These are phyloP conservation scores for Pangasianodon gigas DNA, from an alignment of 2,113 vertebrate genomes.

Conservation along the genomic window DNA sequence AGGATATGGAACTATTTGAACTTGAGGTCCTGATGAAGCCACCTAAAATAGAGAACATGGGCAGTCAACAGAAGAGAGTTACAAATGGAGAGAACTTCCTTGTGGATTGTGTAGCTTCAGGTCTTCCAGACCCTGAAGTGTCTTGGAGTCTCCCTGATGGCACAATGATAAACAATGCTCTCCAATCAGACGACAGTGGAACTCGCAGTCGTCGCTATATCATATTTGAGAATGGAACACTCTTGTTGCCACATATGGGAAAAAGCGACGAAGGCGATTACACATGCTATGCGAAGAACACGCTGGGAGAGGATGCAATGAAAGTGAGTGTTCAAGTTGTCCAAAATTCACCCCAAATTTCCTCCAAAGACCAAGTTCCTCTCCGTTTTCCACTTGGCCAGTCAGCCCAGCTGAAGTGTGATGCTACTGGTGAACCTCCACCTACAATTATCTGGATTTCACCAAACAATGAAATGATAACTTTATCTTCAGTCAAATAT, in stretches of 20 bases:
- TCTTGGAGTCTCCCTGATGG: conserved; percentile 80
- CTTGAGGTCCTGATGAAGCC: conserved; percentile 76
- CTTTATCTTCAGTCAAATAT: conserved; percentile 61
- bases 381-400: conserved; percentile 65
- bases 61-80: conserved; percentile 65
- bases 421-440: conserved; percentile 68
- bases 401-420: conserved; percentile 66
- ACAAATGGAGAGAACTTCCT: conserved; percentile 74
- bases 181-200: conserved; percentile 75
- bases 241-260: conserved; percentile 74
- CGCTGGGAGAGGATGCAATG: conserved; percentile 75
- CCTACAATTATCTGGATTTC: conserved; percentile 76
- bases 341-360: conserved; percentile 66
- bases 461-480: conserved; percentile 70
- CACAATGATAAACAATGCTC: conserved; percentile 75
- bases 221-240: conserved; percentile 77
- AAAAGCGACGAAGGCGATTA: conserved; percentile 78
- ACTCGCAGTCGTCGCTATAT: conserved; percentile 69
- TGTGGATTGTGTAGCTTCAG: conserved; percentile 78
- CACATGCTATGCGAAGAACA: conserved; percentile 76
- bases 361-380: conserved; percentile 60
- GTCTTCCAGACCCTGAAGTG: conserved; percentile 76
- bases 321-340: conserved; percentile 72
- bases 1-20: conserved; percentile 75
- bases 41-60: conserved; percentile 73